phyloP scores from a whole-genome alignment of 1,140 invertebrate species.

The Caenorhabditis briggsae region DNA sequence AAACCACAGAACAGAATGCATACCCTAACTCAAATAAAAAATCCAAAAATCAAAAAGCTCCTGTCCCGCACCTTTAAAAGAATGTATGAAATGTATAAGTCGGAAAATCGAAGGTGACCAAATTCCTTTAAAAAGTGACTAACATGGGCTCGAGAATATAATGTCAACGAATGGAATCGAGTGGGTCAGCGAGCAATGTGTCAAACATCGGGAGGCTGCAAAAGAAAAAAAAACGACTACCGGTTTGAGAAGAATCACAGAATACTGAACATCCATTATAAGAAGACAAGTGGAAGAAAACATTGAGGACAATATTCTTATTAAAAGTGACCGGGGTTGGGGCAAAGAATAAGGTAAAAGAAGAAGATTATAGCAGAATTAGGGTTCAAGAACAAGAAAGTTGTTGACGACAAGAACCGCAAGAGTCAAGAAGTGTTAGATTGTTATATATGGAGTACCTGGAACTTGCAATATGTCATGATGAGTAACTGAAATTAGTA shows the following conservation, averaged over 20 bases:
- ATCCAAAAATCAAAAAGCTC: too few relatives aligned
- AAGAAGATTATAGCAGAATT: background rate
- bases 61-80: too few relatives aligned
- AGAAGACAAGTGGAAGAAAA: constrained; percentile 8
- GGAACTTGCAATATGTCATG: background rate
- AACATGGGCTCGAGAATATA: background rate
- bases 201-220: background rate
- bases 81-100: too few relatives aligned
- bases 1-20: too few relatives aligned
- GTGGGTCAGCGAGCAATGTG: background rate
- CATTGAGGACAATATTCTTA: background rate
- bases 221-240: background rate
- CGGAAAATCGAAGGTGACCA: background rate
- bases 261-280: constrained; percentile 9
- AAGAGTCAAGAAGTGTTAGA: background rate
- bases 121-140: background rate
- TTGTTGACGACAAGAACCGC: constrained; percentile 1
- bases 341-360: constrained; percentile 6
- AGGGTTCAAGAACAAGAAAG: background rate
- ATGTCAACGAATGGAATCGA: background rate
- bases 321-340: too few relatives aligned
- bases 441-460: background rate
- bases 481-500: background rate
- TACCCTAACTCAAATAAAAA: too few relatives aligned
- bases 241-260: background rate